Conservation (phyloP, 2,113 vertebrate genomes). For the Machaerirhynchus nigripectus region DNA sequence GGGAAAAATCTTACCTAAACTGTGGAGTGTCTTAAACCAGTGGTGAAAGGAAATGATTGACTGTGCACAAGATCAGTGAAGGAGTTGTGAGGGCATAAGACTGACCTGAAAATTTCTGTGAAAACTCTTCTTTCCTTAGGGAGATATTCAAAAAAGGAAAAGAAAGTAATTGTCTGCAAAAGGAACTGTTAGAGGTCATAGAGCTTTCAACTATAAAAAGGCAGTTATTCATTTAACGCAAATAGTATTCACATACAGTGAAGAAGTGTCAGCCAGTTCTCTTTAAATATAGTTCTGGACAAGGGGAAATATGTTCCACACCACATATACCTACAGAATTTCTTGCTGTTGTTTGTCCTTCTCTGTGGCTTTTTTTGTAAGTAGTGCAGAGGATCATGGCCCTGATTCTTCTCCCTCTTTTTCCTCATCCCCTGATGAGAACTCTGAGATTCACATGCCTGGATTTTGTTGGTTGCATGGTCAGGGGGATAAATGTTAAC, state of each 20-base stretch:
- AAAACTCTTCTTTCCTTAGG: not conserved
- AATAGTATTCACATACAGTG: not conserved
- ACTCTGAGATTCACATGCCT: not conserved
- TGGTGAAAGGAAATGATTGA: not conserved
- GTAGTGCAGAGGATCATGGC: not conserved
- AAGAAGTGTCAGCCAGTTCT: not conserved
- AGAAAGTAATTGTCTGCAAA: not conserved
- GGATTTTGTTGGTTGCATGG: not conserved
- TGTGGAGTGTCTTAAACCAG: not conserved
- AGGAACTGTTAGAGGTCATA: not conserved
- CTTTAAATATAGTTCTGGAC: not conserved
- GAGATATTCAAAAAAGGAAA: not conserved
- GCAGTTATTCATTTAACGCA: not conserved
- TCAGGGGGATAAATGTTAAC: not conserved
- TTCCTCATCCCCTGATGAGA: rapidly evolving
- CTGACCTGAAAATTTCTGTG: not conserved
- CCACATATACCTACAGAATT: not conserved
- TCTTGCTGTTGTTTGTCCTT: not conserved
- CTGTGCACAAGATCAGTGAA: not conserved
- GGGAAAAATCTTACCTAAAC: not conserved
- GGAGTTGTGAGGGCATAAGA: not conserved
- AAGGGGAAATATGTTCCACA: not conserved
- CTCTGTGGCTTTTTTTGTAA: not conserved
- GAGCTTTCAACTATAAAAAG: not conserved
- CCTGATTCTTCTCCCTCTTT: not conserved